These are phyloP conservation scores for Stegodyphus dumicola DNA, from an alignment of 1,140 invertebrate species.

Conservation along the genomic window DNA sequence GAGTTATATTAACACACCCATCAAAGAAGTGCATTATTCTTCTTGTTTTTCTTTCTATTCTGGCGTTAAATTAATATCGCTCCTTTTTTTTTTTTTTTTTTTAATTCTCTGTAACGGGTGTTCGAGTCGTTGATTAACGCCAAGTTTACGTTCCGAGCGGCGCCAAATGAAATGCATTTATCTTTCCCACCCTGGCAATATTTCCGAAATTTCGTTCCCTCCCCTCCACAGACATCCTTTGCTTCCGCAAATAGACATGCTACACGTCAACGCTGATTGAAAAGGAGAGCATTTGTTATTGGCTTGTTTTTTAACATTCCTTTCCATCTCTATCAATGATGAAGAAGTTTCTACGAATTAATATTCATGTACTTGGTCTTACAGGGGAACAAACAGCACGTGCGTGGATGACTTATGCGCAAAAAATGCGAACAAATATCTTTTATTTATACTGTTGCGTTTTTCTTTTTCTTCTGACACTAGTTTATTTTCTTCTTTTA, in stretches of 20 bases:
- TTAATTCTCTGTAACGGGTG: not conserved
- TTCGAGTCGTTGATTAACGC: constrained; percentile 4
- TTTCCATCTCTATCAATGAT: too few species aligned
- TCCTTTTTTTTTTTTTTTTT: not conserved
- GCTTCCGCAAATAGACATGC: not conserved
- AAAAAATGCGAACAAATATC: too few species aligned
- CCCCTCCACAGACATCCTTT: not conserved
- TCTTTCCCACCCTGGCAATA: not conserved
- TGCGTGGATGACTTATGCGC: too few species aligned
- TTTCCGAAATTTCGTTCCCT: not conserved
- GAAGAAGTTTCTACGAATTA: too few species aligned
- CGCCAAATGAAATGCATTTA: constrained; percentile 25
- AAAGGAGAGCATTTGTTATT: too few species aligned
- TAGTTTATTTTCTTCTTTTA: too few species aligned
- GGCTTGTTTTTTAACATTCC: too few species aligned
- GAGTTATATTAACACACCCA: constrained; percentile 2
- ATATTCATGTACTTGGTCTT: too few species aligned
- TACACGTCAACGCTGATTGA: not conserved
- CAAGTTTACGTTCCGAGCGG: constrained; percentile 31
- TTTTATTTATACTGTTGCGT: too few species aligned
- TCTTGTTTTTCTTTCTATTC: too few species aligned
- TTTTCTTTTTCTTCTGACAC: too few species aligned
- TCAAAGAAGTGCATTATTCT: not conserved
- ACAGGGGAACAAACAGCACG: too few species aligned
- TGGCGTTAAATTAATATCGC: not conserved